A percentile compares a stretch with the other conserved stretches of the same genome.
phyloP scores from a whole-genome alignment of 1,140 invertebrate species.

The Ptiloglossa arizonensis region DNA sequence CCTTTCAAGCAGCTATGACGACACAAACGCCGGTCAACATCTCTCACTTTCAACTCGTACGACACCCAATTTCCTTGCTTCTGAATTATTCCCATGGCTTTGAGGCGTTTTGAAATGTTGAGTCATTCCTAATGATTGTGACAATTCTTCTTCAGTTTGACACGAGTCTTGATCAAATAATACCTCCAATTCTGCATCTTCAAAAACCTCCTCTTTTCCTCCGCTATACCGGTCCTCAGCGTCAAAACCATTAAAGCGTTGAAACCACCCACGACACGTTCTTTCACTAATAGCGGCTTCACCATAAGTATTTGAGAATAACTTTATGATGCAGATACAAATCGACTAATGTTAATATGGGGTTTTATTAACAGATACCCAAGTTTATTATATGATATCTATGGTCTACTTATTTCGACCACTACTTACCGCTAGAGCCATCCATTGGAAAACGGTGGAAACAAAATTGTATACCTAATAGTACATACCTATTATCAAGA shows the following conservation, averaged over 20 bases:
- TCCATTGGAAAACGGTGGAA: too few species aligned
- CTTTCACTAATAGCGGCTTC: not conserved
- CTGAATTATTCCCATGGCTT: not conserved
- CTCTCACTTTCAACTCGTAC: not conserved
- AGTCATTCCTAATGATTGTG: not conserved
- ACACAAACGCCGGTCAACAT: not conserved
- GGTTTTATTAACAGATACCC: too few species aligned
- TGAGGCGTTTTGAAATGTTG: not conserved
- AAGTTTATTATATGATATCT: too few species aligned
- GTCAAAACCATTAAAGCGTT: constrained; percentile 4
- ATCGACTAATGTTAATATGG: too few species aligned
- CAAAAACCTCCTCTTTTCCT: not conserved
- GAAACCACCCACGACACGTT: constrained; percentile 3
- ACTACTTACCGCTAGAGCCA: too few species aligned
- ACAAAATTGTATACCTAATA: not conserved
- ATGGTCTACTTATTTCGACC: too few species aligned
- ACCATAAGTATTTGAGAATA: too few species aligned
- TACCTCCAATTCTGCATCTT: not conserved
- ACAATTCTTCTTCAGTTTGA: not conserved
- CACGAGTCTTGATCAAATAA: not conserved
- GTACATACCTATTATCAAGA: too few species aligned
- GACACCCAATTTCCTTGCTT: constrained; percentile 10
- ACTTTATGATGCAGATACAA: too few species aligned
- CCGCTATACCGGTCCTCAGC: not conserved
- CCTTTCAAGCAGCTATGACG: constrained; percentile 4